Evolutionary conservation across 2,113 vertebrate species (phyloP).

Genomic region (Limnothrissa miodon): DNA sequence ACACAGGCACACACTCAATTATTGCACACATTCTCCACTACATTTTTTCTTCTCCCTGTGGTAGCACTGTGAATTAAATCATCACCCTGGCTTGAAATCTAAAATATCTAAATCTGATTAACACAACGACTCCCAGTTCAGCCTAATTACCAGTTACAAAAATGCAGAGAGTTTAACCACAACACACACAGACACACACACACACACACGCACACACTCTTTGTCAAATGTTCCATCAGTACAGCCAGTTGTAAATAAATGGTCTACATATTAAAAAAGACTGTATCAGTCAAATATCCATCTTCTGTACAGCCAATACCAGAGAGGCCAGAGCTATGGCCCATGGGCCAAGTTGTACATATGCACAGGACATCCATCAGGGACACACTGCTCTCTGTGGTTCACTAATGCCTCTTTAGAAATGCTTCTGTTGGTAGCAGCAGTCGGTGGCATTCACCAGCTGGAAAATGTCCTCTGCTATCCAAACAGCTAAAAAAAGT

Average conservation of each 20-base stretch:
- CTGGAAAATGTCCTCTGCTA: slow-evolving; percentile 50
- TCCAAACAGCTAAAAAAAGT: slow-evolving; percentile 22
- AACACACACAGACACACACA: background rate
- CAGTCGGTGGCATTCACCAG: slow-evolving; percentile 34
- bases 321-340: slow-evolving; percentile 29
- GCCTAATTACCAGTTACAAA: slow-evolving; percentile 4
- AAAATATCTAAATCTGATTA: background rate
- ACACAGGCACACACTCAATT: background rate
- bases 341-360: slow-evolving; percentile 38
- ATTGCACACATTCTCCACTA: background rate
- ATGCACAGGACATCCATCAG: slow-evolving; percentile 43
- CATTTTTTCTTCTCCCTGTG: background rate
- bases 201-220: background rate
- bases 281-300: background rate
- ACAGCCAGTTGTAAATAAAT: background rate
- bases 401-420: slow-evolving; percentile 35
- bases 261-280: background rate
- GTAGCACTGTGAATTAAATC: background rate
- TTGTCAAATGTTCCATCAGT: background rate
- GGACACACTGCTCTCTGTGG: slow-evolving; percentile 41
- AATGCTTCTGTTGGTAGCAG: slow-evolving; percentile 33
- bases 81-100: background rate
- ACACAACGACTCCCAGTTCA: background rate
- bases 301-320: slow-evolving; percentile 24
- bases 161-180: background rate